Evolutionary conservation across 1,140 invertebrate genomes (phyloP), one percentile per base, ranked within the genome.

Genomic region (Polypedilum vanderplanki): DNA sequence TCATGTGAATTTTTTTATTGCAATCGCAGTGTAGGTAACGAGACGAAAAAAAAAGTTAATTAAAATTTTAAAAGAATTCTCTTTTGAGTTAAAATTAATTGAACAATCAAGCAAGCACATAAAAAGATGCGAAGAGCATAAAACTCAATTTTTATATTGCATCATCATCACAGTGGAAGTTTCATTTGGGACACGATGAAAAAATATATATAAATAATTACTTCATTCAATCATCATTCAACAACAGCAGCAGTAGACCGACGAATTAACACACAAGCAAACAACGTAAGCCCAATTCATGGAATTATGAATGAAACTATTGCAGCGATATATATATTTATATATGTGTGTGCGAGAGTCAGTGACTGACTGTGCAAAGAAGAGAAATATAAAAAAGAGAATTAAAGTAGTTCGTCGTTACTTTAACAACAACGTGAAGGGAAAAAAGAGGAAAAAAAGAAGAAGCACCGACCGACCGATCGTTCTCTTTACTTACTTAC

Each of bases 121-220:
- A 15, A 57, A 46, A 57, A 57, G 46, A 57, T 33, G 12, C 46
- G 12, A 57, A n/a, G n/a, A n/a, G n/a, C n/a, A n/a, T n/a, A n/a
- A 15, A 12, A 46, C 41, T 12, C 8, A 57, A 57, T n/a, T 12
- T 57, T 57, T 57, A 12, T 57, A 57, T 57, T 57, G 46, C 46
- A 57, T 57, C 46, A 57, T 15, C 46, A 57, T 57, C 46, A 15
- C n/a, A 4, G 46, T 57, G n/a, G 46, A 57, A n/a, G 46, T 57
- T 57, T 57, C 46, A n/a, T 57, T 57, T 57, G 46, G 46, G 46
- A 57, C 46, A 57, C n/a, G 24, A 33, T 1, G 1, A 33, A 33
- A 57, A 12, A 57, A 57, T n/a, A 57, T 57, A 57, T n/a, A 57
- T 57, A 57, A 57, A 57, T 57, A 57, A 57, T 57, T 57, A 57